These are phyloP conservation scores for Anomalospiza imberbis DNA, from an alignment of 2,797 vertebrate genomes.

Conservation along the genomic window DNA sequence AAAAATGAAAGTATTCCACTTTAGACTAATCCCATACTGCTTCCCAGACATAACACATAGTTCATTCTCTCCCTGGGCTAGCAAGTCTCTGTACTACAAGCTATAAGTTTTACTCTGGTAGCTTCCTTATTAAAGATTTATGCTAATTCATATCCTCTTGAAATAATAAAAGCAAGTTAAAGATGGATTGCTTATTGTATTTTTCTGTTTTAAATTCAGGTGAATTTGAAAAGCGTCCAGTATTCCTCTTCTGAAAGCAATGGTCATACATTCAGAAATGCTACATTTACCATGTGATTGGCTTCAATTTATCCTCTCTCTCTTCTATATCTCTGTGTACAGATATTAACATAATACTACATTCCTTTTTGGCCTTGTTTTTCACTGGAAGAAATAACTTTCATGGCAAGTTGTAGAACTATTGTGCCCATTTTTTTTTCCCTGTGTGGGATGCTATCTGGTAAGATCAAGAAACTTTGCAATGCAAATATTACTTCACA, in stretches of 20 bases:
- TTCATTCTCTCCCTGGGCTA: not conserved
- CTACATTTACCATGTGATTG: not conserved
- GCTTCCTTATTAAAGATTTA: slow-evolving; percentile 19
- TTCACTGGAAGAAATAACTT: not conserved
- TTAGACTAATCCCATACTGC: not conserved
- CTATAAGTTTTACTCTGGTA: not conserved
- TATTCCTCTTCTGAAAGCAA: not conserved
- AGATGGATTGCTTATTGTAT: not conserved
- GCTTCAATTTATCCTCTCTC: not conserved
- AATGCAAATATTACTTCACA: not conserved
- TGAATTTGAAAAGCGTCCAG: not conserved
- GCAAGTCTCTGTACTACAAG: not conserved
- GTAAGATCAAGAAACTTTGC: not conserved
- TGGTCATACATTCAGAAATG: not conserved
- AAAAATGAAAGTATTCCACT: not conserved
- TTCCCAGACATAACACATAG: not conserved
- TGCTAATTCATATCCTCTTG: not conserved
- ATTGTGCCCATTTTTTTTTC: not conserved
- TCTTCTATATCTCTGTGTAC: not conserved
- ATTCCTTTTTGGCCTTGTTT: not conserved
- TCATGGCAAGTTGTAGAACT: not conserved
- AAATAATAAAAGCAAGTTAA: not conserved
- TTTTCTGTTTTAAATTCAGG: not conserved
- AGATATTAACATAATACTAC: not conserved
- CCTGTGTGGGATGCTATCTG: not conserved